These are phyloP conservation scores for Hoplias malabaricus DNA, from an alignment of 2,113 vertebrate genomes.

Conservation along the genomic window DNA sequence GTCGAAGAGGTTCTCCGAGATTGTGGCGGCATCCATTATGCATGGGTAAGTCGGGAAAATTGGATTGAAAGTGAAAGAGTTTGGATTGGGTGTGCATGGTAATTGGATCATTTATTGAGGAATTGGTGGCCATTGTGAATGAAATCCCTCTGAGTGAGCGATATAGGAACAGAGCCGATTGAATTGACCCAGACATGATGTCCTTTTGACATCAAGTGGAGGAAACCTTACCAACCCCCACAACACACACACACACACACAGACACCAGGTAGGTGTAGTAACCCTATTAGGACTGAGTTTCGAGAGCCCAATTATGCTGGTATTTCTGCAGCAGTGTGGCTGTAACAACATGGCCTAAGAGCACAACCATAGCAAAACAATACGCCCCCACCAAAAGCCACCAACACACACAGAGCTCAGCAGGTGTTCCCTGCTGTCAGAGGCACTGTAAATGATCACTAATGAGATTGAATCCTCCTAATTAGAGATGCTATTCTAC, in stretches of 20 bases:
- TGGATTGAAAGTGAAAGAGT: constrained; percentile 64
- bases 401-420: not conserved
- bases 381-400: not conserved
- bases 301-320: not conserved
- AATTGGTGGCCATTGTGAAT: constrained; percentile 58
- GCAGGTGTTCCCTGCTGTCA: constrained; percentile 55
- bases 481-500: constrained; percentile 58
- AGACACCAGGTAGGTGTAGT: not conserved
- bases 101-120: constrained; percentile 54
- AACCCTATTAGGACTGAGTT: not conserved
- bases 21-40: constrained; percentile 46
- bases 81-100: constrained; percentile 64
- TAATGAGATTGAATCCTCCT: constrained; percentile 61
- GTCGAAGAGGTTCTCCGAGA: constrained; percentile 23
- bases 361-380: constrained; percentile 5
- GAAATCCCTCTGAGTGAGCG: constrained; percentile 57
- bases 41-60: constrained; percentile 35
- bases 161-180: constrained; percentile 59
- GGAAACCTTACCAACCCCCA: not conserved
- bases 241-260: constrained; percentile 14
- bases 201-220: constrained; percentile 45
- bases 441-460: constrained; percentile 40
- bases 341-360: constrained; percentile 12
- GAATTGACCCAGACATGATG: constrained; percentile 54
- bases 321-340: not conserved